Evolutionary conservation across 2,888 invertebrate genomes (phyloP), one percentile per base, ranked within the genome.

Genomic region (Bedellia somnulentella): DNA sequence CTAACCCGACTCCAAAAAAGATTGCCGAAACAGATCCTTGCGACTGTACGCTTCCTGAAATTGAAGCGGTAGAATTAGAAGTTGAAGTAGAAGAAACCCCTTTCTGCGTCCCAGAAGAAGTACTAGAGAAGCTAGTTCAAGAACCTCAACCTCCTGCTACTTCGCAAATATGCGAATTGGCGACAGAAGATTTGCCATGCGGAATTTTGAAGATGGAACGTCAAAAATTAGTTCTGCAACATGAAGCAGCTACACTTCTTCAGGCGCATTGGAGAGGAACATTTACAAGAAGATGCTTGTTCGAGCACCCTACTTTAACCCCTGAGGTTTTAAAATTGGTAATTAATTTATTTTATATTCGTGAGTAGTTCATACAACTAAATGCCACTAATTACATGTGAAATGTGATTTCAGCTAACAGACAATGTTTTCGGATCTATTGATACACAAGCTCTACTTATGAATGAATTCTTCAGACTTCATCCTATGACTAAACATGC

Each of bases 391-490:
- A n/a, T n/a, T n/a, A n/a, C n/a, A n/a, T n/a, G n/a, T n/a, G n/a
- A n/a, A n/a, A n/a, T n/a, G n/a, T 31, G 27, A 29, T 46, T 44
- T 2, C 40, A 75, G 73, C 32, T 71, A 2, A 57, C 56, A 49
- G 73, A 75, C 1, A 46, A 47, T 25, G 55, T 48, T 1, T 63
- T 66, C 31, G 73, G 68, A n/a, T 58, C 54, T 22, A 12, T 57
- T 0, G 70, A 73, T 37, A 37, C 51, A 0, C 36, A 70, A 5
- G 54, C 67, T 9, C 45, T 45, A 1, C 39, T 75, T 3, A 68
- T 73, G 70, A 68, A 68, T 25, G 60, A 67, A 36, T 73, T 71
- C 41, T 73, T 73, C 28, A 27, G 27, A 13, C 46, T 68, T 49
- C 73, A 44, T 21, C 73, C 73, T 15, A 54, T 55, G 14, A 45